Base-by-base conservation (phyloP, 1,140 invertebrate species). In the Onthophagus taurus region DNA sequence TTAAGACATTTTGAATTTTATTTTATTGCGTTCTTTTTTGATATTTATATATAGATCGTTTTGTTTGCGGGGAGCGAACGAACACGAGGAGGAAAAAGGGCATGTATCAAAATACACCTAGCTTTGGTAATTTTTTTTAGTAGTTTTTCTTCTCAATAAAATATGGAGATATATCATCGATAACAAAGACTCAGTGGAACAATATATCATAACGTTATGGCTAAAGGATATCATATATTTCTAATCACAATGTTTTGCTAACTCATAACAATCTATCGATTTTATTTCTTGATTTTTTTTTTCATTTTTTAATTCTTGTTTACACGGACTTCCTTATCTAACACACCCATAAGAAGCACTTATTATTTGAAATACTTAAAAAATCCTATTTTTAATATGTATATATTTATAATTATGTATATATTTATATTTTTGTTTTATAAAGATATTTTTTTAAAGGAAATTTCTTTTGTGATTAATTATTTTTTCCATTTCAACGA, bases 261-360 rank as follows among this genome's bases (percentile, higher is more conserved):
- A 61, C 60, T 61, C 39, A 61, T 61, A 61, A 60, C 57, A 57
- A 58, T 60, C 55, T 61, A 59, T 59, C 44, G 53, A 49, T 19
- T 36, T 21, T 21, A 11, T 36, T 17, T 17, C 8, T 33, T 33
- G 9, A 17, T 33, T 33, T 8, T 12, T 3, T 12, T 33, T 12
- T 33, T 33, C 18, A 17, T 17, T 33, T 33, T 33, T 33, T 14
- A 33, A 17, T 17, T n/a, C 18, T 7, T 5, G 16, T 17, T 33
- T 50, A 56, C 54, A 57, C 53, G 53, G 53, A 60, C 50, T 57
- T 62, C 49, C 62, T 64, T 64, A 64, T 51, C 62, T 64, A 65
- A 65, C 60, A 65, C 63, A 65, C 64, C 55, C 60, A 65, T 65
- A 65, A 65, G 63, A 65, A 65, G 63, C 63, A 65, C 63, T 65